A percentile compares a stretch with the other conserved stretches of the same genome.
Evolutionary conservation across 2,888 invertebrate species (phyloP).

Genomic region (Apeira syringaria): DNA sequence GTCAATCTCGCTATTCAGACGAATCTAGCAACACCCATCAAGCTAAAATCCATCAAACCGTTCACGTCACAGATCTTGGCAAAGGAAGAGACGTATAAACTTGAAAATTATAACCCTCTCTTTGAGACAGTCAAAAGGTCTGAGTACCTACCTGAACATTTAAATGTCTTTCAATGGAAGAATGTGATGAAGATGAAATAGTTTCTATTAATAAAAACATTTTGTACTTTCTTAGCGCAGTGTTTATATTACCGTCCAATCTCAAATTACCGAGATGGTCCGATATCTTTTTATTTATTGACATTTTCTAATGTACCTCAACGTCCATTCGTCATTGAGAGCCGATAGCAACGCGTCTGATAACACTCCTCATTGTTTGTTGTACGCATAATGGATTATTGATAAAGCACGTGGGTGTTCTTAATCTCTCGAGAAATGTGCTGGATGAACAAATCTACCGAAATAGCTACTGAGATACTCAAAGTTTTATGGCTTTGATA

Average conservation of each 20-base stretch:
- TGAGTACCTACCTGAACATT: too few species aligned
- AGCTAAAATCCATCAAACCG: too few species aligned
- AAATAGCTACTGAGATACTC: slow-evolving; percentile 36
- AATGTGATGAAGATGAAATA: too few species aligned
- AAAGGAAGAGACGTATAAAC: too few species aligned
- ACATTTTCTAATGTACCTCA: slow-evolving; percentile 77
- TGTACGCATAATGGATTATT: slow-evolving; percentile 80
- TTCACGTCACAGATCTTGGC: too few species aligned
- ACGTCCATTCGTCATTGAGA: slow-evolving; percentile 69
- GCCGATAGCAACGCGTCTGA: slow-evolving; percentile 62
- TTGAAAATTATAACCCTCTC: too few species aligned
- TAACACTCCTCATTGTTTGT: slow-evolving; percentile 78
- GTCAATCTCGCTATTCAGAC: too few species aligned
- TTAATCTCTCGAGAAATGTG: slow-evolving; percentile 72
- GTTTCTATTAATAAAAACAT: too few species aligned
- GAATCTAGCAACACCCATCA: too few species aligned
- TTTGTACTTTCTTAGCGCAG: too few species aligned
- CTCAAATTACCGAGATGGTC: slow-evolving; percentile 49
- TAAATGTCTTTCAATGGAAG: too few species aligned
- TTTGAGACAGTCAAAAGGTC: too few species aligned
- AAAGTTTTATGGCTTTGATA: slow-evolving; percentile 14
- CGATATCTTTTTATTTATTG: slow-evolving; percentile 82
- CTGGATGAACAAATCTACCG: slow-evolving; percentile 57
- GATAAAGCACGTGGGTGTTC: slow-evolving; percentile 81
- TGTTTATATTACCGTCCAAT: slow-evolving; percentile 15